Percentiles rank a stretch among this genome's conserved stretches.
Evolutionary conservation across 2,888 invertebrate species (phyloP).

Genomic region (Ellobium chinense): DNA sequence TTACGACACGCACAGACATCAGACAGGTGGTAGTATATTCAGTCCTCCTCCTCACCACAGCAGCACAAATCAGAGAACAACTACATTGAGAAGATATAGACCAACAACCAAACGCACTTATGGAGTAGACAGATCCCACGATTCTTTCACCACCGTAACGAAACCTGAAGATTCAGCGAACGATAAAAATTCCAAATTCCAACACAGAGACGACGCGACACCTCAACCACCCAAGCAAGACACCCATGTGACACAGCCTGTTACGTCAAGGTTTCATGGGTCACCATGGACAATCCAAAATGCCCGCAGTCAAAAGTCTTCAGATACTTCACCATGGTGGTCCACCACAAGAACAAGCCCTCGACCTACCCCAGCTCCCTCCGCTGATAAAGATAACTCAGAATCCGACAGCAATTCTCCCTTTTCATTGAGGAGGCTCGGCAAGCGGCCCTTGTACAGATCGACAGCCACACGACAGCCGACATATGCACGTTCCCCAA

Average conservation of each 20-base stretch:
- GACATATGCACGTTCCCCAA: background rate
- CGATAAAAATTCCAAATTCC: background rate
- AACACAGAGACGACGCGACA: background rate
- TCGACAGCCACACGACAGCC: background rate
- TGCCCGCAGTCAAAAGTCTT: background rate
- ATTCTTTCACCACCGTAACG: background rate
- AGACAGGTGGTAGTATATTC: background rate
- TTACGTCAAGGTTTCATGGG: background rate
- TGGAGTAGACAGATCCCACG: background rate
- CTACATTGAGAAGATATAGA: background rate
- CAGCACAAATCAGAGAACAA: too few species aligned
- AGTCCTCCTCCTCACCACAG: too few species aligned
- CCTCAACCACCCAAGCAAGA: background rate
- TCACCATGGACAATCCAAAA: background rate
- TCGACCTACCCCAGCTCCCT: background rate
- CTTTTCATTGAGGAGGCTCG: too few species aligned
- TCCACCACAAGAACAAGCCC: slow-evolving; percentile 3
- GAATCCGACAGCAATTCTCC: too few species aligned
- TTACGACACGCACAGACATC: background rate
- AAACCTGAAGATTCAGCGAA: background rate
- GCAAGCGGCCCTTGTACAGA: background rate
- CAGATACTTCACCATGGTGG: background rate
- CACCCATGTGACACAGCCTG: background rate
- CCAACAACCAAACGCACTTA: background rate
- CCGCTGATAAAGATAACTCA: background rate